Evolutionary conservation across 2,113 vertebrate species (phyloP).

Genomic region (Nematolebias whitei): DNA sequence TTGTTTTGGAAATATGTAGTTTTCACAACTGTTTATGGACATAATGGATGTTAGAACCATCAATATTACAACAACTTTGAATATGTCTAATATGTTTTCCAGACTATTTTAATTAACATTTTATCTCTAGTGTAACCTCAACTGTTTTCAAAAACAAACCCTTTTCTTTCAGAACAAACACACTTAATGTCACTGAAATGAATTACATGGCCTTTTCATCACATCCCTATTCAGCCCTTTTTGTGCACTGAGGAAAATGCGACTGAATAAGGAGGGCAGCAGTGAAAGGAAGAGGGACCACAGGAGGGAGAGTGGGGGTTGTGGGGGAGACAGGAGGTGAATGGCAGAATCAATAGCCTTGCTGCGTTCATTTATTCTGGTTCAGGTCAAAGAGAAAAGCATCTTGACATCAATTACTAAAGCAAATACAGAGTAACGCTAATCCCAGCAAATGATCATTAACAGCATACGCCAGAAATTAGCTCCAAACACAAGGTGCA

Average conservation of each 20-base stretch:
- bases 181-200: slow-evolving; percentile 39
- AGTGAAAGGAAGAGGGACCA: slow-evolving; percentile 56
- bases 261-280: slow-evolving; percentile 61
- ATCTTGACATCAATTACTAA: slow-evolving; percentile 40
- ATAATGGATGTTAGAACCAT: too few species aligned
- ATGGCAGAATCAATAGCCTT: slow-evolving; percentile 65
- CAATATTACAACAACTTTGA: too few species aligned
- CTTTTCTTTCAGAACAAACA: slow-evolving; percentile 35
- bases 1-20: background rate
- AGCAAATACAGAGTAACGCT: slow-evolving; percentile 45
- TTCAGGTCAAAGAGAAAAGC: slow-evolving; percentile 19
- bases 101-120: too few species aligned
- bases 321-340: slow-evolving; percentile 51
- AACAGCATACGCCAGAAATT: slow-evolving; percentile 13
- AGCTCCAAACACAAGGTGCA: slow-evolving; percentile 17
- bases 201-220: slow-evolving; percentile 60
- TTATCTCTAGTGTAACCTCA: background rate
- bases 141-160: background rate
- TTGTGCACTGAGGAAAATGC: slow-evolving; percentile 53
- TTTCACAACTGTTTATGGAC: too few species aligned
- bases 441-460: slow-evolving; percentile 40
- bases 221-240: slow-evolving; percentile 43
- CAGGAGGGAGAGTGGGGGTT: slow-evolving; percentile 24
- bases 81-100: too few species aligned
- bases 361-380: slow-evolving; percentile 66